Evolutionary conservation across 1,140 invertebrate genomes (phyloP).

Genomic region (Drosophila leontia): DNA sequence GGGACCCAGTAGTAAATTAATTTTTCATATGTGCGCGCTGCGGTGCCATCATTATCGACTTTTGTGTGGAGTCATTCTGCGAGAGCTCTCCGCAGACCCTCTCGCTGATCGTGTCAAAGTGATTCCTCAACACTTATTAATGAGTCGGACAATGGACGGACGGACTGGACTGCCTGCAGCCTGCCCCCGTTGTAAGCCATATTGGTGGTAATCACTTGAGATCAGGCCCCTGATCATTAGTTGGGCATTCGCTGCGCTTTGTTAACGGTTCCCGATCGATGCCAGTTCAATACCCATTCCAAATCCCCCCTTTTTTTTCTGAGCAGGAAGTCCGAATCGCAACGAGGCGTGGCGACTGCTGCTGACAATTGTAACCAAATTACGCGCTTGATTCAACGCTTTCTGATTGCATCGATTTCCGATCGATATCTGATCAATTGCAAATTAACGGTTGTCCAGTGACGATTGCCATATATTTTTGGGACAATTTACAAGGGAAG

Average conservation of each 20-base stretch:
- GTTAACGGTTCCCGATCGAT: constrained; percentile 67
- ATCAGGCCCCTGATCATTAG: constrained; percentile 69
- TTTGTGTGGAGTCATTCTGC: constrained; percentile 74
- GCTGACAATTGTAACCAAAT: constrained; percentile 78
- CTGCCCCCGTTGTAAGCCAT: constrained; percentile 59
- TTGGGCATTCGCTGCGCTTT: constrained; percentile 75
- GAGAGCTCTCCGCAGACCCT: constrained; percentile 31
- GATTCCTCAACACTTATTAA: constrained; percentile 72
- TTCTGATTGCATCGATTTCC: constrained; percentile 31
- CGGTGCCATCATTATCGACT: constrained; percentile 51
- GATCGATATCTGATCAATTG: constrained; percentile 30
- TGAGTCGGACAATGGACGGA: constrained; percentile 63
- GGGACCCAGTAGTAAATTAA: constrained; percentile 69
- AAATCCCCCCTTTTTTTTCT: background rate
- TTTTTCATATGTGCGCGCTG: constrained; percentile 68
- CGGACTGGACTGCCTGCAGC: constrained; percentile 36
- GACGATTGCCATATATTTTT: background rate
- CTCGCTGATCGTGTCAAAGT: constrained; percentile 78
- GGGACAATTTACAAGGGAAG: no score
- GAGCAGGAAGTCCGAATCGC: constrained; percentile 46
- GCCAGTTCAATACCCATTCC: constrained; percentile 22
- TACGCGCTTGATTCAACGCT: constrained; percentile 60
- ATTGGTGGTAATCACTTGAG: constrained; percentile 80
- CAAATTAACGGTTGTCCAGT: constrained; percentile 57
- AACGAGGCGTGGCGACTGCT: constrained; percentile 54